A percentile compares a stretch with the other conserved stretches of the same genome.
These are phyloP conservation scores for Pseudeuparius sepicola DNA, from an alignment of 2,888 invertebrate genomes.

Conservation along the genomic window DNA sequence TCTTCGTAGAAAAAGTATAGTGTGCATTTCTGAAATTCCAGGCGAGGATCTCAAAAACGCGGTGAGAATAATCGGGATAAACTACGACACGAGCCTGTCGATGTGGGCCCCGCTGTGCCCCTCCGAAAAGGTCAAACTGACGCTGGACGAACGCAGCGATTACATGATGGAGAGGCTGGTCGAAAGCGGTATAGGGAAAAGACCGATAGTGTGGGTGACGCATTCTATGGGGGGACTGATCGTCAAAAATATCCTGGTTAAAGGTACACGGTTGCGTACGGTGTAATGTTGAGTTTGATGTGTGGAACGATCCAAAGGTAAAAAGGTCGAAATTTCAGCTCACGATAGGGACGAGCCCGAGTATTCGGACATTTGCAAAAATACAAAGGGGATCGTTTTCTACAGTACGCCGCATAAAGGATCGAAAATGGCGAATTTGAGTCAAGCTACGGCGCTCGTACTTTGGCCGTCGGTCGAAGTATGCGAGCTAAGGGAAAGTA, in stretches of 20 bases:
- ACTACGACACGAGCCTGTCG: conserved; percentile 77
- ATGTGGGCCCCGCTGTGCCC: conserved; percentile 71
- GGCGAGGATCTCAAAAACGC: conserved; percentile 44
- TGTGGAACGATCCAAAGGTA: too few species aligned
- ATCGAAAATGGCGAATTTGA: conserved; percentile 64
- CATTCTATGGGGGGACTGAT: conserved; percentile 96
- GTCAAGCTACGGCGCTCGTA: conserved; percentile 65
- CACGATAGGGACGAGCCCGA: conserved; percentile 38
- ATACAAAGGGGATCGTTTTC: conserved; percentile 76
- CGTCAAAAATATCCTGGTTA: conserved; percentile 73
- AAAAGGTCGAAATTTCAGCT: conserved; percentile 33
- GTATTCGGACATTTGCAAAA: conserved; percentile 50
- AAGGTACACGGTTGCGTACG: conserved; percentile 46
- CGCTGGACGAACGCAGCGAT: conserved; percentile 55
- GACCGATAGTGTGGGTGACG: conserved; percentile 82
- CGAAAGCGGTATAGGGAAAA: conserved; percentile 67
- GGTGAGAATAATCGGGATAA: conserved; percentile 69
- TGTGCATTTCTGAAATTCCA: too few species aligned
- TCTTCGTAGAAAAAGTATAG: too few species aligned
- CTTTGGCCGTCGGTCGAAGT: conserved; percentile 85
- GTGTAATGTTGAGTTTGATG: too few species aligned
- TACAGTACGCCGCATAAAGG: conserved; percentile 87
- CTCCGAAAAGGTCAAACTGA: conserved; percentile 43
- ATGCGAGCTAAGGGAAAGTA: conserved; percentile 62
- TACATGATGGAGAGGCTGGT: conserved; percentile 58